Conservation (phyloP, 2,797 vertebrate species). For the Vireo griseus region DNA sequence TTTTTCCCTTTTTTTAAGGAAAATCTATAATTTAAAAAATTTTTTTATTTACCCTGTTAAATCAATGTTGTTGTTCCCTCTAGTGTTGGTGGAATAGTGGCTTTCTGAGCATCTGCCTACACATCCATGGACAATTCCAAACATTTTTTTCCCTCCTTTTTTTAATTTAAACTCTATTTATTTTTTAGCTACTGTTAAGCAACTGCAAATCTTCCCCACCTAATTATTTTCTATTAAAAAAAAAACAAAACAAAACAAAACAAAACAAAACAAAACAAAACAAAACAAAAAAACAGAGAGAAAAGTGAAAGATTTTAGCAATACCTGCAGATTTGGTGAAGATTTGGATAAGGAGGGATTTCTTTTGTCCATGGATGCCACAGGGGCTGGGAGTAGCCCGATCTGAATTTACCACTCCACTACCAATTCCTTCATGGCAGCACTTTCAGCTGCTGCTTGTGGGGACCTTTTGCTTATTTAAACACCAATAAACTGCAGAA, state of each 20-base stretch:
- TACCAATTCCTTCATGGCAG: not conserved
- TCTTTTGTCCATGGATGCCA: not conserved
- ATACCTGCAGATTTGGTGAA: not conserved
- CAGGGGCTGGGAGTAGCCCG: not conserved
- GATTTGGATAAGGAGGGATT: not conserved
- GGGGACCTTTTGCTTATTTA: not conserved
- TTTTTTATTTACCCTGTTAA: not conserved
- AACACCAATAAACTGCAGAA: not conserved
- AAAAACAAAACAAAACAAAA: not conserved
- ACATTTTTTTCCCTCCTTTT: fast-evolving
- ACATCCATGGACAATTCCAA: not conserved
- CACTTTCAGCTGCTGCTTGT: not conserved
- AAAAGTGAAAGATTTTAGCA: not conserved
- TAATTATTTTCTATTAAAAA: not conserved
- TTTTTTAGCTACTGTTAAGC: not conserved
- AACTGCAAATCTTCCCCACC: not conserved
- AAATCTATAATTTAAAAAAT: not conserved
- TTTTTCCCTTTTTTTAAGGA: not conserved
- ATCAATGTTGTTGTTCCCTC: not conserved
- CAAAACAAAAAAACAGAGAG: not conserved
- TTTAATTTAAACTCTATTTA: not conserved
- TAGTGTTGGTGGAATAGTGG: not conserved
- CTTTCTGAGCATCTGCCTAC: not conserved
- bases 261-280: not conserved
- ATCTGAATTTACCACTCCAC: not conserved